Percentiles rank a stretch among this genome's conserved stretches.
These are phyloP conservation scores for Volucella inanis DNA, from an alignment of 2,888 invertebrate genomes.

Conservation along the genomic window DNA sequence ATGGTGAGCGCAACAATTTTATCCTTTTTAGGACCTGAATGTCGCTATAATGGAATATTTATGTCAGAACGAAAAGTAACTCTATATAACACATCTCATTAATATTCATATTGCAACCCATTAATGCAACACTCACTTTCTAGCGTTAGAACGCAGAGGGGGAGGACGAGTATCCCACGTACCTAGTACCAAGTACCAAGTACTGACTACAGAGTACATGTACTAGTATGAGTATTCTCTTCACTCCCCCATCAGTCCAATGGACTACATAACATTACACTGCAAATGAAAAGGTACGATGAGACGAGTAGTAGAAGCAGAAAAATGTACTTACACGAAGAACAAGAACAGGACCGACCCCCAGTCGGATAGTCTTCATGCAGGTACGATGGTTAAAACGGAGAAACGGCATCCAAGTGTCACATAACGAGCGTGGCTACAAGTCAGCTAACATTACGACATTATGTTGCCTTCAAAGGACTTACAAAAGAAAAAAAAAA, in stretches of 20 bases:
- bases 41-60: constrained; percentile 74
- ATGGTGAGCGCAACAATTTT: constrained; percentile 67
- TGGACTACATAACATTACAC: background rate
- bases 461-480: constrained; percentile 47
- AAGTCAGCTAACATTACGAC: background rate
- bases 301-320: constrained; percentile 27
- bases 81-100: constrained; percentile 69
- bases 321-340: constrained; percentile 62
- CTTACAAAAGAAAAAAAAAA: background rate
- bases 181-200: background rate
- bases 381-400: constrained; percentile 40
- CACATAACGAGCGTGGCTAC: constrained; percentile 62
- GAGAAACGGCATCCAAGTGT: constrained; percentile 62
- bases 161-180: background rate
- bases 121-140: constrained; percentile 71
- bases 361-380: background rate
- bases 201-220: background rate
- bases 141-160: constrained; percentile 22
- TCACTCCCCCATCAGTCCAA: constrained; percentile 23
- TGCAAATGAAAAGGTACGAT: constrained; percentile 66
- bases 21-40: constrained; percentile 67
- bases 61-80: constrained; percentile 69
- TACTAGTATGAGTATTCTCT: constrained; percentile 18
- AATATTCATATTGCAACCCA: constrained; percentile 75
- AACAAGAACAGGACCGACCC: background rate